Evolutionary conservation across 2,113 vertebrate species (phyloP), one percentile per base, ranked within the genome.

Genomic region (Salvator merianae): DNA sequence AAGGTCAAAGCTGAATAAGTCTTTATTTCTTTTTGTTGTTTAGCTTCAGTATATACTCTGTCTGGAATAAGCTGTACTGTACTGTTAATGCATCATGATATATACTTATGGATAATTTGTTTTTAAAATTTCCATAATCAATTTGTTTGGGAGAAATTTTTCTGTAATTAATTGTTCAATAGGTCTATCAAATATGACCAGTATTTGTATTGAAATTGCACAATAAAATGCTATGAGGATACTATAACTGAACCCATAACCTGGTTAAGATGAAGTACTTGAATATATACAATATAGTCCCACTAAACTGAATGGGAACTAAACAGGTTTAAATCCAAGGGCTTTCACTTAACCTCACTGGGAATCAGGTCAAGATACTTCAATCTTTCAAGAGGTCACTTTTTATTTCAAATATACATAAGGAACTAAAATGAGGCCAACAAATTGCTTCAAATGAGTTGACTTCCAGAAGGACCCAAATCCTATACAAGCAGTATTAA

Each of bases 1-100:
- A 95, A 94, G 91, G 92, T 96, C 94, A 95, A 92, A 91, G 93
- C 77, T 95, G 91, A 96, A 92, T 91, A 94, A 92, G 77, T 62
- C 90, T 83, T 91, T 91, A 92, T 36, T 81, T 88, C 84, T 91
- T 28, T 59, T 84, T 85, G 75, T 73, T 78, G 89, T 91, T 86
- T 88, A 87, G 47, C 65, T 66, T 86, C 91, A 89, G 74, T 88
- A 91, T 3, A 92, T 81, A 93, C 84, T 76, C 47, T 73, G 75
- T 94, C 82, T 92, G 66, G 43, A 94, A 43, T 86, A 90, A 22
- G n/a, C 0, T 85, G 65, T 90, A 90, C 1, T 89, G 87, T 84
- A 89, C 79, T 91, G 84, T 88, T 87, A 93, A 90, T 92, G 86
- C 73, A 86, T 7, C 81, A 63, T 66, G 80, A 74, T 88, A 91